Percentiles rank a stretch among this genome's conserved stretches.
Conservation (phyloP, 2,888 invertebrate species). For the Megastigmus dorsalis region DNA sequence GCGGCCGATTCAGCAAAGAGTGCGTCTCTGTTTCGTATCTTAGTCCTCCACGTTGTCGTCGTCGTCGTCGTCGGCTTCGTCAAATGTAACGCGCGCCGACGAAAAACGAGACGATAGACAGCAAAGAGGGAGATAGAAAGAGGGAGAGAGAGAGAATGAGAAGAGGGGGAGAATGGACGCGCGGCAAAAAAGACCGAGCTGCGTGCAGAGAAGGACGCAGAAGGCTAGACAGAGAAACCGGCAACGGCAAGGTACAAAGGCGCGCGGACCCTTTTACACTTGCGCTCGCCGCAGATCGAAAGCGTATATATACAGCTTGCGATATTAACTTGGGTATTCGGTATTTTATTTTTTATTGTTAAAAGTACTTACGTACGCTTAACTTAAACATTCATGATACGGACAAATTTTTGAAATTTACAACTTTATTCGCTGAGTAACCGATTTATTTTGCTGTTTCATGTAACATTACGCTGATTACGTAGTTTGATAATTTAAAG, state of each 20-base stretch:
- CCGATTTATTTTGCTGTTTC: too few relatives aligned
- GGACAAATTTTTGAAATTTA: too few relatives aligned
- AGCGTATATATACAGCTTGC: too few relatives aligned
- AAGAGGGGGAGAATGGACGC: not conserved
- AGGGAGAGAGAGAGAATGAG: constrained; percentile 21
- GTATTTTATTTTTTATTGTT: too few relatives aligned
- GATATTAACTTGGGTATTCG: too few relatives aligned
- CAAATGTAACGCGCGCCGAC: constrained; percentile 6
- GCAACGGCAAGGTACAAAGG: constrained; percentile 48
- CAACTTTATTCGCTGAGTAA: too few relatives aligned
- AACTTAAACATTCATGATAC: too few relatives aligned
- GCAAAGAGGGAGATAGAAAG: not conserved
- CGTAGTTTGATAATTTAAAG: too few relatives aligned
- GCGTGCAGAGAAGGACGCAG: not conserved
- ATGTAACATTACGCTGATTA: too few relatives aligned
- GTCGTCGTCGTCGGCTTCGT: not conserved
- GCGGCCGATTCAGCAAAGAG: not conserved
- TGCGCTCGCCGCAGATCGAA: too few relatives aligned
- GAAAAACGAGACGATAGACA: constrained; percentile 7
- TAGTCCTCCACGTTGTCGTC: not conserved
- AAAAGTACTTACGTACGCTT: too few relatives aligned
- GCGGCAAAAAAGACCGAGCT: not conserved
- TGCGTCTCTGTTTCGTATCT: too few relatives aligned
- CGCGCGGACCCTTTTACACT: constrained; percentile 29
- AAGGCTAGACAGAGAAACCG: constrained; percentile 1